These are phyloP conservation scores for Macrobrachium nipponense DNA, from an alignment of 1,140 invertebrate genomes.

Conservation along the genomic window DNA sequence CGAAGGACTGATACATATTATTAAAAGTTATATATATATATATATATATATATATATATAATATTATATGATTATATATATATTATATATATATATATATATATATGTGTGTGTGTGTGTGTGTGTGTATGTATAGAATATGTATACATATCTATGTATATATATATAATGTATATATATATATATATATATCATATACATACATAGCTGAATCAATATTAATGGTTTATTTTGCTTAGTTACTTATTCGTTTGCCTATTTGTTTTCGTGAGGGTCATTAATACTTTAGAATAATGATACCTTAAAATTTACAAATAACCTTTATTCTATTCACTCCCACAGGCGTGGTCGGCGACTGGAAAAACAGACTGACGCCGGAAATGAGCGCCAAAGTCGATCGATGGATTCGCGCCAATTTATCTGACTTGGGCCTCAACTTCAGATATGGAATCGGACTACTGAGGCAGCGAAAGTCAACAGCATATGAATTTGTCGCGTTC, in stretches of 20 bases:
- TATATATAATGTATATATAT: background rate
- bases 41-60: too few species aligned
- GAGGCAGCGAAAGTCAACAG: too few species aligned
- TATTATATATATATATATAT: too few species aligned
- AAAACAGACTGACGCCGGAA: slow-evolving; percentile 31
- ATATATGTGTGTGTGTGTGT: too few species aligned
- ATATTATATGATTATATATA: too few species aligned
- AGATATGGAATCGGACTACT: background rate
- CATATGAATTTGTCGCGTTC: too few species aligned
- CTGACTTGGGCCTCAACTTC: background rate
- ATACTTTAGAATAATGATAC: too few species aligned
- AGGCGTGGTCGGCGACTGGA: slow-evolving; percentile 47
- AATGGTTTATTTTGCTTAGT: background rate
- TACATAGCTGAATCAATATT: background rate
- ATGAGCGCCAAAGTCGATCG: slow-evolving; percentile 30
- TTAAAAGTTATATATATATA: too few species aligned
- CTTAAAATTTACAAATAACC: background rate
- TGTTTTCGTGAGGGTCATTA: too few species aligned
- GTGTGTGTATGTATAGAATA: background rate
- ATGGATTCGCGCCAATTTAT: slow-evolving; percentile 1
- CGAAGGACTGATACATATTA: too few species aligned
- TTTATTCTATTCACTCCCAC: background rate
- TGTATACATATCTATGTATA: background rate
- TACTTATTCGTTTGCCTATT: too few species aligned
- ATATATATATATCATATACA: background rate